A percentile compares a stretch with the other conserved stretches of the same genome.
Evolutionary conservation across 2,888 invertebrate species (phyloP).

Genomic region (Trichogramma dendrolimi): DNA sequence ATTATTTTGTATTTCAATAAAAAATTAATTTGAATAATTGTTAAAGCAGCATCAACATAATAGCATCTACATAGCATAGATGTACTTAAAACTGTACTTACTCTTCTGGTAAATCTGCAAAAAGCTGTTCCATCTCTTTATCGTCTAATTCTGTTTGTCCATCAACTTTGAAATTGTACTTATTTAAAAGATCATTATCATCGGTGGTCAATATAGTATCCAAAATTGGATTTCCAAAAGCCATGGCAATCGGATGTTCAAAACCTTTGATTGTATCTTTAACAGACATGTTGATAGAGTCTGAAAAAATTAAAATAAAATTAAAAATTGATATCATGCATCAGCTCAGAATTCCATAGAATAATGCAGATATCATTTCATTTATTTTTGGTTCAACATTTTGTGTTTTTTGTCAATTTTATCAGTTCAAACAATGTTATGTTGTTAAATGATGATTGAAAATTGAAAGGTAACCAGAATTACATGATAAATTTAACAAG

Average conservation of each 20-base stretch:
- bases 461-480: no score
- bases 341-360: no score
- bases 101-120: constrained; percentile 40
- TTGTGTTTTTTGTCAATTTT: no score
- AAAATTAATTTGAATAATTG: not conserved
- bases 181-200: constrained; percentile 38
- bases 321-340: no score
- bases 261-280: constrained; percentile 32
- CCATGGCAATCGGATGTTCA: constrained; percentile 40
- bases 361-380: no score
- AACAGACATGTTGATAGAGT: constrained; percentile 28
- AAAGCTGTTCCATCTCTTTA: constrained; percentile 38
- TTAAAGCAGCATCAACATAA: not conserved
- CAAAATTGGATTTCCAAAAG: constrained; percentile 49
- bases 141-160: constrained; percentile 43
- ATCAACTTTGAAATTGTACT: constrained; percentile 43
- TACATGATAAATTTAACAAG: no score
- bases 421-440: no score
- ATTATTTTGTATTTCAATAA: constrained; percentile 1
- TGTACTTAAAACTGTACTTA: constrained; percentile 30
- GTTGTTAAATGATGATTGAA: no score
- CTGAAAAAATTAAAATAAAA: no score
- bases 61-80: not conserved
- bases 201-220: constrained; percentile 43
- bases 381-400: no score